Evolutionary conservation across 2,113 vertebrate genomes (phyloP).

Genomic region (Istiophorus platypterus): DNA sequence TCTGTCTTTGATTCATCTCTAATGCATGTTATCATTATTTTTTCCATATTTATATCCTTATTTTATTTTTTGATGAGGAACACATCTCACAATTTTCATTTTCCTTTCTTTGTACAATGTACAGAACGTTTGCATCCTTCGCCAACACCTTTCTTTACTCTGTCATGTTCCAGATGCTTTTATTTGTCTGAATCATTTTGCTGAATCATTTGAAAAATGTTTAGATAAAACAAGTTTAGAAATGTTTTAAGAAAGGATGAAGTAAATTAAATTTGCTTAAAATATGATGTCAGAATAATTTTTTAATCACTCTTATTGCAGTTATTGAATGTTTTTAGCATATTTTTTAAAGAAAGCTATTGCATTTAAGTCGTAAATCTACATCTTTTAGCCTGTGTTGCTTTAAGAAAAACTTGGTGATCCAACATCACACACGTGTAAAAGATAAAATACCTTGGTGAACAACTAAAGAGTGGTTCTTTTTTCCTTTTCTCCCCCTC

Average conservation of each 20-base stretch:
- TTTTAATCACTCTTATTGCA: background rate
- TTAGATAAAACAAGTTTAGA: background rate
- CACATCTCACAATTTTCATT: background rate
- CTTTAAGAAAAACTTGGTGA: conserved; percentile 84
- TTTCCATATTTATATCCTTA: background rate
- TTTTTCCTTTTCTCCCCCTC: conserved; percentile 79
- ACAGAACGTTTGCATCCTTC: background rate
- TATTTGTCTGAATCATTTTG: background rate
- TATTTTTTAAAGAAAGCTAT: conserved; percentile 25
- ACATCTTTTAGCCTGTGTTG: conserved; percentile 66
- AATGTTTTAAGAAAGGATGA: conserved; percentile 11
- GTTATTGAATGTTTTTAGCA: background rate
- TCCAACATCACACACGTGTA: conserved; percentile 80
- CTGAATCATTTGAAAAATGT: conserved; percentile 19
- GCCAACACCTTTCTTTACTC: background rate
- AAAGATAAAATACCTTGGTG: conserved; percentile 57
- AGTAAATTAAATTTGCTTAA: background rate
- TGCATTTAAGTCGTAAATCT: conserved; percentile 15
- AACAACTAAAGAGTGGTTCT: conserved; percentile 85
- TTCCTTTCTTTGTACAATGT: background rate
- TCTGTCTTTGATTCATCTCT: conserved; percentile 9
- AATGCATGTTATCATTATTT: background rate
- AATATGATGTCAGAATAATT: conserved; percentile 2
- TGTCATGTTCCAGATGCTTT: conserved; percentile 15
- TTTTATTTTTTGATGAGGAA: conserved; percentile 1